A percentile compares a stretch with the other conserved stretches of the same genome.
phyloP scores from a whole-genome alignment of 2,113 vertebrate genomes.

The Dasyurus viverrinus region DNA sequence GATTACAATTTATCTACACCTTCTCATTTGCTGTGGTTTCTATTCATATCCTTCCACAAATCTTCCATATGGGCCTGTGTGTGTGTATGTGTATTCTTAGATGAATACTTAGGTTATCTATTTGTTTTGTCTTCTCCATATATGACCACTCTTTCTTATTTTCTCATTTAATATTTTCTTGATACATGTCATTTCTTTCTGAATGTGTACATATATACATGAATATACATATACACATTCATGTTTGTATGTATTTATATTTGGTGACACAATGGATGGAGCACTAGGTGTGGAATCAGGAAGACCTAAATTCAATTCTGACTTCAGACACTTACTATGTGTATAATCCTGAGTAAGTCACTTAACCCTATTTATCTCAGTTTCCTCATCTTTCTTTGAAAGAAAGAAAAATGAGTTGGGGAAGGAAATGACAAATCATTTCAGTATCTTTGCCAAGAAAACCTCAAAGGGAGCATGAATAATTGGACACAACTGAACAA shows the following conservation, averaged over 20 bases:
- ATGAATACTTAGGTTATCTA: background rate
- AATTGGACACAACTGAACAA: background rate
- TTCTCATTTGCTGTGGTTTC: background rate
- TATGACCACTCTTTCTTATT: no score
- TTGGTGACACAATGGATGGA: background rate
- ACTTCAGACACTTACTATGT: background rate
- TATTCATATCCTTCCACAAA: background rate
- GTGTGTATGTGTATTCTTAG: background rate
- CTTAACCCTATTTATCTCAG: background rate
- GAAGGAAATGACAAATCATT: background rate
- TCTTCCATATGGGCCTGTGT: no score
- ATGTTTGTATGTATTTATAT: no score
- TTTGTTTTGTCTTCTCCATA: no score
- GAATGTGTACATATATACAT: no score
- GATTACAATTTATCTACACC: background rate
- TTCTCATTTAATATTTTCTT: no score
- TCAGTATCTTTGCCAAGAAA: background rate
- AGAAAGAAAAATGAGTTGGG: background rate
- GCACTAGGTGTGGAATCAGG: background rate
- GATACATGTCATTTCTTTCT: no score
- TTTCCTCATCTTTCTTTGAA: background rate
- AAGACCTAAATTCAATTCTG: background rate
- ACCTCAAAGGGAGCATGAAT: background rate
- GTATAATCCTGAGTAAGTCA: background rate
- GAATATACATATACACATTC: no score